Evolutionary conservation across 1,140 invertebrate genomes (phyloP).

Genomic region (Triops longicaudatus): DNA sequence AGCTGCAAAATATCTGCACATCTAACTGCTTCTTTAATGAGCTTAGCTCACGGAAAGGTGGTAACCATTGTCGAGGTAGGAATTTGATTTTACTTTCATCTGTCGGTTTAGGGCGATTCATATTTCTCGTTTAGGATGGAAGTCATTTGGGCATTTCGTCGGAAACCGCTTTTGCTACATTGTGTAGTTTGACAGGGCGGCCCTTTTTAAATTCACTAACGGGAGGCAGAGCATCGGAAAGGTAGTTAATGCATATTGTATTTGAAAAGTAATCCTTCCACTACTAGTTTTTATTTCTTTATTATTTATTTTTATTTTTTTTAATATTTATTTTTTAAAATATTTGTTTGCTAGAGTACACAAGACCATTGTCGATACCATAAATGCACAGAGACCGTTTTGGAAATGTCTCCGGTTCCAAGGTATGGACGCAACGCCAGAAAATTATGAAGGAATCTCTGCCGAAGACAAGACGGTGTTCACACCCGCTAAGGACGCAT

Average conservation of each 20-base stretch:
- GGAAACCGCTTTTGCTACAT: constrained; percentile 78
- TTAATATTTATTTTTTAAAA: background rate
- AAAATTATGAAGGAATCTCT: background rate
- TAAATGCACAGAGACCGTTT: constrained; percentile 61
- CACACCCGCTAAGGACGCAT: constrained; percentile 34
- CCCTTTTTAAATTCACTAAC: constrained; percentile 57
- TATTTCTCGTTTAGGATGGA: constrained; percentile 58
- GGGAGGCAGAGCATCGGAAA: constrained; percentile 46
- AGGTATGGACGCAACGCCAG: constrained; percentile 30
- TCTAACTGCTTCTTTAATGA: constrained; percentile 61
- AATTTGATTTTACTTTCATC: too few relatives aligned
- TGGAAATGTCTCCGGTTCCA: constrained; percentile 79
- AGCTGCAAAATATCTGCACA: constrained; percentile 80
- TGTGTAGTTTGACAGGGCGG: constrained; percentile 72
- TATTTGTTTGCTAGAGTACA: background rate
- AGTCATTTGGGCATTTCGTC: constrained; percentile 81
- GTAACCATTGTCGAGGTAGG: constrained; percentile 67
- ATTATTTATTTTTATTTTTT: background rate
- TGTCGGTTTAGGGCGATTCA: too few relatives aligned
- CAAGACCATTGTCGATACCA: constrained; percentile 60
- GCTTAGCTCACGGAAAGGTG: constrained; percentile 63
- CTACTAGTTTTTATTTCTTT: constrained; percentile 8
- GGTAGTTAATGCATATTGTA: constrained; percentile 37
- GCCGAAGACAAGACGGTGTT: background rate
- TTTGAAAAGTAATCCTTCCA: background rate